Conservation (phyloP, 2,113 vertebrate species). For the Mustela nigripes region DNA sequence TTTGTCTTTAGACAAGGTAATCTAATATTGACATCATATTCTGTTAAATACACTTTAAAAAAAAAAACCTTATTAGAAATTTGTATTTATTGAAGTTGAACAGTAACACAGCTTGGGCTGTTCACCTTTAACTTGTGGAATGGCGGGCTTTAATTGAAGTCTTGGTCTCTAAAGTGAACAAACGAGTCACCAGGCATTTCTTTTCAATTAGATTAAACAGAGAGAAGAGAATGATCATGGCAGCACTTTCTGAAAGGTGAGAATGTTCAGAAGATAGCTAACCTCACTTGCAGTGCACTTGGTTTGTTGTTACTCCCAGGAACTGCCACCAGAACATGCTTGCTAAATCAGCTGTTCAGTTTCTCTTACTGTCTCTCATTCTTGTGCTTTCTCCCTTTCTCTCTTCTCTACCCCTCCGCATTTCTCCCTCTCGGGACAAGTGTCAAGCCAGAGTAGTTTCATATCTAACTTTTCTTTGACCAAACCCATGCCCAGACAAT, state of each 20-base stretch:
- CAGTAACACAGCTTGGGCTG: not conserved
- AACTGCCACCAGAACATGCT: not conserved
- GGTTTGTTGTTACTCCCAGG: not conserved
- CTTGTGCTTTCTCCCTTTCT: not conserved
- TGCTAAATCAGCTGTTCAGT: not conserved
- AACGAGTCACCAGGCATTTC: not conserved
- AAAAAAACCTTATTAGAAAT: not conserved
- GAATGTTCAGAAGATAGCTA: not conserved
- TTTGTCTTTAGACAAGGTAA: not conserved
- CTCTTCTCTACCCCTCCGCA: not conserved
- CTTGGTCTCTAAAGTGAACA: constrained; percentile 24
- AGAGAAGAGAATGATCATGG: not conserved
- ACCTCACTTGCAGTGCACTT: not conserved
- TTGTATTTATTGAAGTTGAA: not conserved
- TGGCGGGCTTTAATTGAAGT: not conserved
- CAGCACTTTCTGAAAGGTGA: not conserved
- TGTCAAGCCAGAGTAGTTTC: not conserved
- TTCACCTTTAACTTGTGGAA: not conserved
- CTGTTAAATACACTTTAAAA: not conserved
- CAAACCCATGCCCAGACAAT: not conserved
- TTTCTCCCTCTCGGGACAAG: not conserved
- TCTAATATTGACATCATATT: not conserved
- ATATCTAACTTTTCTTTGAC: constrained; percentile 5
- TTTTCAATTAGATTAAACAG: not conserved
- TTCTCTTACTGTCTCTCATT: not conserved